Percentiles rank a stretch among this genome's conserved stretches.
Conservation (phyloP, 1,140 invertebrate genomes). For the Plodia interpunctella region DNA sequence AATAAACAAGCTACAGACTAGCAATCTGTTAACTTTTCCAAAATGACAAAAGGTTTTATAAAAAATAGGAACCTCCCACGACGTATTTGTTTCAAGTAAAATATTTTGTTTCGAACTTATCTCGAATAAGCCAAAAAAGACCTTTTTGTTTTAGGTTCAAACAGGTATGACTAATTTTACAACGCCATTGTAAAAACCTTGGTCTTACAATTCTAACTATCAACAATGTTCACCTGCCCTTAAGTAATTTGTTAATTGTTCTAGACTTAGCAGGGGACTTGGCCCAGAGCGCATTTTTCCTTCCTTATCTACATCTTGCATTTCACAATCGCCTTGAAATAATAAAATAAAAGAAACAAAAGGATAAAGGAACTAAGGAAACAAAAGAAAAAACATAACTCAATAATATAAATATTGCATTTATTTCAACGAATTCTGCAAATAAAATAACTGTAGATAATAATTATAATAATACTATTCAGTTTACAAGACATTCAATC, state of each 20-base stretch:
- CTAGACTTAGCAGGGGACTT: slow-evolving; percentile 42
- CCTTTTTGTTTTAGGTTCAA: slow-evolving; percentile 45
- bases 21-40: slow-evolving; percentile 46
- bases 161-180: slow-evolving; percentile 34
- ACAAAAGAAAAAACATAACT: slow-evolving; percentile 69
- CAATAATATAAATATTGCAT: slow-evolving; percentile 77
- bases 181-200: slow-evolving; percentile 15
- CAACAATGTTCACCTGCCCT: slow-evolving; percentile 43
- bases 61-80: slow-evolving; percentile 30
- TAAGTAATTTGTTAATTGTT: slow-evolving; percentile 36
- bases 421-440: slow-evolving; percentile 75
- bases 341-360: slow-evolving; percentile 48
- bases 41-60: background rate
- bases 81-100: slow-evolving; percentile 10
- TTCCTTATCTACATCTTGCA: slow-evolving; percentile 27
- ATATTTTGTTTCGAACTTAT: background rate
- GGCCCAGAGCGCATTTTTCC: slow-evolving; percentile 19
- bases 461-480: slow-evolving; percentile 76
- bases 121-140: slow-evolving; percentile 29
- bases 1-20: slow-evolving; percentile 26
- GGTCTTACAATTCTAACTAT: slow-evolving; percentile 18
- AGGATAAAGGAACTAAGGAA: slow-evolving; percentile 70
- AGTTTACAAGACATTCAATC: slow-evolving; percentile 63
- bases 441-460: slow-evolving; percentile 76
- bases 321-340: slow-evolving; percentile 19